A percentile compares a stretch with the other conserved stretches of the same genome.
Conservation (phyloP, 2,113 vertebrate genomes). For the Rhynchomys soricoides region DNA sequence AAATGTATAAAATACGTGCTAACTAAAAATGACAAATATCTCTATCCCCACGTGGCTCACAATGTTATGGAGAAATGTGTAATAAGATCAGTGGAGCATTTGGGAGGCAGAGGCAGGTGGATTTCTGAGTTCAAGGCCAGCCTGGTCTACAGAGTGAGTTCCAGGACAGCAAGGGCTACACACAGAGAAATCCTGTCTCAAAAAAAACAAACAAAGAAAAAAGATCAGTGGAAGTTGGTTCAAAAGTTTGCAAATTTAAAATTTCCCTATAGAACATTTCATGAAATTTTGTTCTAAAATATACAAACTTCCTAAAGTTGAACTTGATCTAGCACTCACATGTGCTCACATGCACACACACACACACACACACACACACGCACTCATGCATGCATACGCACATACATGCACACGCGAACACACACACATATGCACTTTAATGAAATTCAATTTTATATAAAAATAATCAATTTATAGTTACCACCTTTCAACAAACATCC, state of each 20-base stretch:
- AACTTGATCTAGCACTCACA: constrained; percentile 3
- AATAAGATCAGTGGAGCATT: not conserved
- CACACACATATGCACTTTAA: not conserved
- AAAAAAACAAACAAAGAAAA: no score
- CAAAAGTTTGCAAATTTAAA: constrained; percentile 3
- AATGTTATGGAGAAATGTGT: not conserved
- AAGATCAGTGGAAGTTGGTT: not conserved
- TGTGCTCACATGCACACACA: not conserved
- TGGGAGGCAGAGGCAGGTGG: no score
- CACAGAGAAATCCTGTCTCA: no score
- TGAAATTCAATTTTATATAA: not conserved
- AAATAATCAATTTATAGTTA: not conserved
- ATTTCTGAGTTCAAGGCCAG: no score
- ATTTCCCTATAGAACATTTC: not conserved
- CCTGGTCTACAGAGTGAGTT: no score
- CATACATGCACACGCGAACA: no score
- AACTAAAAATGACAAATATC: not conserved
- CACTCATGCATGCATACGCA: no score
- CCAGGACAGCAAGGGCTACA: no score
- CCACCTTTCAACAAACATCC: not conserved
- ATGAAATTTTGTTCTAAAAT: constrained; percentile 11
- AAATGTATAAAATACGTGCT: not conserved
- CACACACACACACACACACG: not conserved
- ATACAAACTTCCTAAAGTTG: not conserved
- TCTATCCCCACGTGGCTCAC: not conserved